A percentile compares a stretch with the other conserved stretches of the same genome.
phyloP scores from a whole-genome alignment of 2,797 vertebrate species.

The Enteromius anoplus region DNA sequence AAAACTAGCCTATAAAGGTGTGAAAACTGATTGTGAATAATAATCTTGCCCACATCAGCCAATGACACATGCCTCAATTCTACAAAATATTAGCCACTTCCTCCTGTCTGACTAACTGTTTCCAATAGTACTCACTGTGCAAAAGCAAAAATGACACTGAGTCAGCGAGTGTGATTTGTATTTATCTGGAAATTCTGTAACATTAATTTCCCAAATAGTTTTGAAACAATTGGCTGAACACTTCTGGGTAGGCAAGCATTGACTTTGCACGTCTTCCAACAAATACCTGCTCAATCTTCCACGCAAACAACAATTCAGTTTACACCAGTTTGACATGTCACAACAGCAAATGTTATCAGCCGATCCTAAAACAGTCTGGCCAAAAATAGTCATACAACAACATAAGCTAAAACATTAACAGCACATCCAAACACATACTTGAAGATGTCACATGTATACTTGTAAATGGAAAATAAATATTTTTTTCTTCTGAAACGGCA shows the following conservation, averaged over 20 bases:
- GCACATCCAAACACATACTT: not conserved
- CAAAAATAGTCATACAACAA: constrained; percentile 13
- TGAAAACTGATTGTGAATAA: constrained; percentile 2
- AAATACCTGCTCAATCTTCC: constrained; percentile 28
- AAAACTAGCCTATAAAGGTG: constrained; percentile 1
- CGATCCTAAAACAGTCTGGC: not conserved
- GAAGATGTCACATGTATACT: not conserved
- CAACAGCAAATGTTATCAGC: constrained; percentile 3
- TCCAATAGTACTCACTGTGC: constrained; percentile 37
- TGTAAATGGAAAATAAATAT: not conserved
- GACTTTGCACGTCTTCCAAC: constrained; percentile 6
- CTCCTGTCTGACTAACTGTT: constrained; percentile 48
- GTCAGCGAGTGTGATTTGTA: constrained; percentile 19
- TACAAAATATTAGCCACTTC: constrained; percentile 24
- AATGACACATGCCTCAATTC: not conserved
- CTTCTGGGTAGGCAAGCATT: not conserved
- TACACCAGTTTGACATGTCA: constrained; percentile 42
- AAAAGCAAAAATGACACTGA: constrained; percentile 29
- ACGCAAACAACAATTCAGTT: constrained; percentile 31
- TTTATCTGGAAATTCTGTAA: constrained; percentile 4
- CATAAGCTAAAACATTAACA: not conserved
- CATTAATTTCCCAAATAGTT: not conserved
- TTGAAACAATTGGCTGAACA: constrained; percentile 10
- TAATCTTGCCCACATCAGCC: not conserved
- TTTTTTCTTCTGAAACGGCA: too few relatives aligned